phyloP scores from a whole-genome alignment of 2,888 invertebrate species.

The Actias luna region DNA sequence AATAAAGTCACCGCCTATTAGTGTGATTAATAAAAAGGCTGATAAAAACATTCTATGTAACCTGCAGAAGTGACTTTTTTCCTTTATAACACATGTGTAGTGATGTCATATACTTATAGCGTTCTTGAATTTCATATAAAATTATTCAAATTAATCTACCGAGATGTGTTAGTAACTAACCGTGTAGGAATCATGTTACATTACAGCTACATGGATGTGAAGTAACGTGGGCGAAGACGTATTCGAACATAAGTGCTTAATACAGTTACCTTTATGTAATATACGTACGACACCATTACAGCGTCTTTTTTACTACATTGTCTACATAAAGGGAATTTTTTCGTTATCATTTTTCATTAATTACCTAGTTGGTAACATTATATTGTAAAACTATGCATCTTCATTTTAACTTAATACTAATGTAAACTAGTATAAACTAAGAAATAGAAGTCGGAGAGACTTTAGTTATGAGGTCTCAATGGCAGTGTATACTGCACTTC shows the following conservation, averaged over 20 bases:
- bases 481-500: too few species aligned
- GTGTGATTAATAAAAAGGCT: neutral
- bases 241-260: slow-evolving; percentile 15
- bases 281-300: neutral
- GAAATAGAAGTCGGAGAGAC: too few species aligned
- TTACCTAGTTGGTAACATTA: neutral
- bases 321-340: neutral
- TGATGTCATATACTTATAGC: neutral
- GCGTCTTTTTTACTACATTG: slow-evolving; percentile 5
- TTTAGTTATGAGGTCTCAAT: too few species aligned
- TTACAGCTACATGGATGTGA: neutral
- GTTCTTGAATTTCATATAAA: neutral
- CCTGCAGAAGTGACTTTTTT: neutral
- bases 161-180: neutral
- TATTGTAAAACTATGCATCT: neutral
- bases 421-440: too few species aligned
- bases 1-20: neutral
- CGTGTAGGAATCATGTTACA: neutral
- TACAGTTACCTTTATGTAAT: neutral
- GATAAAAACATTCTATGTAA: neutral
- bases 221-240: slow-evolving; percentile 5
- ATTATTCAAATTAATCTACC: neutral
- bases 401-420: too few species aligned
- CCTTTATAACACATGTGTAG: neutral
- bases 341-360: neutral